Conservation (phyloP, 2,113 vertebrate species). For the Upupa epops region DNA sequence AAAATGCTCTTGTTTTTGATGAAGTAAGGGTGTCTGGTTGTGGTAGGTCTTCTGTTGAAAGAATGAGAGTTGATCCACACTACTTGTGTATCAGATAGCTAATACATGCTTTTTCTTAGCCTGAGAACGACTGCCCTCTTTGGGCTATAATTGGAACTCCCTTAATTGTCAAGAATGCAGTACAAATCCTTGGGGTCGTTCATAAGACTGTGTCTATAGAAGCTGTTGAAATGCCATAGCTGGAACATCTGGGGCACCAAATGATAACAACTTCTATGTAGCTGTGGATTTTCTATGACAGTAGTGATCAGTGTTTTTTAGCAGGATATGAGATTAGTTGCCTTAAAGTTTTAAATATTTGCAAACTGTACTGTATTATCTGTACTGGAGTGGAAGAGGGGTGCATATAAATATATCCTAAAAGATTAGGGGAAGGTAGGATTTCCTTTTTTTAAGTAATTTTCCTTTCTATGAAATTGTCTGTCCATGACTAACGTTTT, state of each 20-base stretch:
- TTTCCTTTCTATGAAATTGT: not conserved
- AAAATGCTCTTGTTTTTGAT: not conserved
- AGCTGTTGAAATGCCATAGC: not conserved
- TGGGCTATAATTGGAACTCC: not conserved
- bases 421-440: not conserved
- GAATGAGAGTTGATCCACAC: not conserved
- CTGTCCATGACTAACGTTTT: not conserved
- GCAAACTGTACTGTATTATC: not conserved
- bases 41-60: not conserved
- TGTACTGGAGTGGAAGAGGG: no score
- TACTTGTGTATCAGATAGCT: not conserved
- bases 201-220: not conserved
- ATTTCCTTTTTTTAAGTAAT: not conserved
- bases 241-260: not conserved
- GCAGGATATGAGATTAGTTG: not conserved
- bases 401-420: fast-evolving
- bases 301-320: not conserved
- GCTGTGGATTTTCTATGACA: not conserved
- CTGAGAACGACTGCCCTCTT: conserved; percentile 60
- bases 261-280: not conserved
- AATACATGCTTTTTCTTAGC: not conserved
- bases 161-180: not conserved
- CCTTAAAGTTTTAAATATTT: not conserved
- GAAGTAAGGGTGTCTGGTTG: not conserved
- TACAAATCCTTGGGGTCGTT: not conserved